A percentile compares a stretch with the other conserved stretches of the same genome.
Evolutionary conservation across 2,113 vertebrate genomes (phyloP).

Genomic region (Tretioscincus oriximinensis): DNA sequence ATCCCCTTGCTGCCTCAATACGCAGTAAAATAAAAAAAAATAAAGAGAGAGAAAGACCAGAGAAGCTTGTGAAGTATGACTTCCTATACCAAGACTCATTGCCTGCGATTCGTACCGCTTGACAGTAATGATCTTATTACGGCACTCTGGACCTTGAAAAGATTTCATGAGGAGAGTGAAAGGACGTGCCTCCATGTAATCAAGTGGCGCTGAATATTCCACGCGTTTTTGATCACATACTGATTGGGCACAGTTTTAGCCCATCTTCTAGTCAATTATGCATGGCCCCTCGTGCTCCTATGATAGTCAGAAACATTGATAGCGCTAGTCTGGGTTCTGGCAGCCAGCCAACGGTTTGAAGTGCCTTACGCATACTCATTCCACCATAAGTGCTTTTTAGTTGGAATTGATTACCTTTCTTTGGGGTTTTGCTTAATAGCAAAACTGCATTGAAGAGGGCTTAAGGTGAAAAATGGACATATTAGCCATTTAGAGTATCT

Average conservation of each 20-base stretch:
- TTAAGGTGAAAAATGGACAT: conserved; percentile 74
- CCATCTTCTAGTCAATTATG: conserved; percentile 85
- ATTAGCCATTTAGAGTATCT: conserved; percentile 62
- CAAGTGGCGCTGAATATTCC: conserved; percentile 81
- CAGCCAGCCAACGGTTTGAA: conserved; percentile 74
- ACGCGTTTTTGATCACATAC: conserved; percentile 80
- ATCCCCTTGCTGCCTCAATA: conserved; percentile 73
- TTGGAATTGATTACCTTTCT: conserved; percentile 81
- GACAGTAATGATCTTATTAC: conserved; percentile 86
- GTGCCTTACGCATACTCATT: conserved; percentile 61
- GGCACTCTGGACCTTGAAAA: conserved; percentile 84
- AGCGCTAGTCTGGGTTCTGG: conserved; percentile 73
- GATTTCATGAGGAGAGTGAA: conserved; percentile 79
- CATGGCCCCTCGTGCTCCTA: conserved; percentile 76
- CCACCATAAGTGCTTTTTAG: conserved; percentile 76
- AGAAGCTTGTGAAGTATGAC: conserved; percentile 83
- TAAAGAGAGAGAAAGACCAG: conserved; percentile 36
- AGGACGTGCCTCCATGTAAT: conserved; percentile 77
- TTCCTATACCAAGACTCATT: conserved; percentile 81
- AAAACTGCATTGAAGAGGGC: conserved; percentile 72
- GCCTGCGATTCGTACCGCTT: conserved; percentile 78
- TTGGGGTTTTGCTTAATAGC: conserved; percentile 74
- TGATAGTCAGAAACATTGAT: conserved; percentile 68
- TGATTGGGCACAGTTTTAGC: conserved; percentile 85
- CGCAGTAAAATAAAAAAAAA: conserved; percentile 70